Conservation (phyloP, 2,888 invertebrate genomes). For the Eupithecia exiguata region DNA sequence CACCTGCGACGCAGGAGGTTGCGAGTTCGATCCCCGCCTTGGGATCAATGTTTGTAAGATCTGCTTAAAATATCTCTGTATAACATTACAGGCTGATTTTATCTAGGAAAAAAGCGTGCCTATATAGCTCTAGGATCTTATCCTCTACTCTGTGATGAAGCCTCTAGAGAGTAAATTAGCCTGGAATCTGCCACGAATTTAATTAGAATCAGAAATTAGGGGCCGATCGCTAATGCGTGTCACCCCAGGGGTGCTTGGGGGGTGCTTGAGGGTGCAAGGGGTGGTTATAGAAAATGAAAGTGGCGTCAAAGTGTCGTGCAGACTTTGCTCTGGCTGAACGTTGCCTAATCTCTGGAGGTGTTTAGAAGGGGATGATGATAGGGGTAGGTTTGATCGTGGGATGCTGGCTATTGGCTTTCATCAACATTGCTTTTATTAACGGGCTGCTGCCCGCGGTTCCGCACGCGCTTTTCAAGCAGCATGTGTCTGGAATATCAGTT, state of each 20-base stretch:
- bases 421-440: too few species aligned
- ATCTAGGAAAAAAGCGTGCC: not conserved
- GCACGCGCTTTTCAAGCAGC: too few species aligned
- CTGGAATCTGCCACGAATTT: constrained; percentile 41
- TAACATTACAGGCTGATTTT: not conserved
- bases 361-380: not conserved
- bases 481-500: too few species aligned
- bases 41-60: too few species aligned
- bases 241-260: not conserved
- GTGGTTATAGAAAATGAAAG: constrained; percentile 16
- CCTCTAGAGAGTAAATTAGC: constrained; percentile 36
- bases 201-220: constrained; percentile 42
- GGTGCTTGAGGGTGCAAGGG: not conserved
- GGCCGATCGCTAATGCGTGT: constrained; percentile 35
- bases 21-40: too few species aligned
- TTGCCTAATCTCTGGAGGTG: not conserved
- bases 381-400: not conserved
- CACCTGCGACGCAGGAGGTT: too few species aligned
- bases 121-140: not conserved
- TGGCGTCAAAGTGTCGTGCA: not conserved
- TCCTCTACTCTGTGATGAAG: constrained; percentile 11
- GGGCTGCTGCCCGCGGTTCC: too few species aligned
- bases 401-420: too few species aligned
- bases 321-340: not conserved
- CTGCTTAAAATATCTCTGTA: too few species aligned